Conservation (phyloP, 2,113 vertebrate species). For the Tachysurus fulvidraco region DNA sequence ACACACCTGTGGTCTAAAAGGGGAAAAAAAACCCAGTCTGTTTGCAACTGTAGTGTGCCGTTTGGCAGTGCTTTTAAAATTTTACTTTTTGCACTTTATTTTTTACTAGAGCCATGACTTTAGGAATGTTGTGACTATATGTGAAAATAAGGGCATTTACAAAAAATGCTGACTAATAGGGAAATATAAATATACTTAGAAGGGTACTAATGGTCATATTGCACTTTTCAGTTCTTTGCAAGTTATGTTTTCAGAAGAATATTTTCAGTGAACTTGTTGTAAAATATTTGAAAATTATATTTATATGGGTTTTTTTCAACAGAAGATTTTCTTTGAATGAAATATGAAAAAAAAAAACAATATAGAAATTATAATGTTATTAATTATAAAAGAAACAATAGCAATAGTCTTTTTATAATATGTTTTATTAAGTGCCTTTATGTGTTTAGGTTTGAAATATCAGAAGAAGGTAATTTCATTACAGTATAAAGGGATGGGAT, state of each 20-base stretch:
- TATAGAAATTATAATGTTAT: no score
- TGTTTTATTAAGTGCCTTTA: neutral
- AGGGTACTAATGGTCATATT: neutral
- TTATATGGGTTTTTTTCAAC: neutral
- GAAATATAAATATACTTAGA: neutral
- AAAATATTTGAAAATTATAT: neutral
- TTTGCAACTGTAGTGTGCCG: neutral
- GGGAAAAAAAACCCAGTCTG: neutral
- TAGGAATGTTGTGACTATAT: neutral
- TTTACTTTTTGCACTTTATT: conserved; percentile 13
- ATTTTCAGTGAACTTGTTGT: neutral
- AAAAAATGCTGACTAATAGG: neutral
- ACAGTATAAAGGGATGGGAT: neutral
- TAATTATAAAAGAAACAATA: no score
- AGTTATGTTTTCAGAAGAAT: conserved; percentile 15
- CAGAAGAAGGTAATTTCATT: neutral
- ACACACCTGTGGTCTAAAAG: conserved; percentile 41
- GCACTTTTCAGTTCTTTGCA: neutral
- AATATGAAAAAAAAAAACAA: no score
- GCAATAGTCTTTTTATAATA: neutral
- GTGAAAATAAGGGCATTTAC: neutral
- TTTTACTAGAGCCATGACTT: neutral
- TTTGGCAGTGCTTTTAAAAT: neutral
- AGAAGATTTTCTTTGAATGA: neutral
- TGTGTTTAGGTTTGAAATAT: neutral